Conservation (phyloP, 2,888 invertebrate species). For the Phania funesta region DNA sequence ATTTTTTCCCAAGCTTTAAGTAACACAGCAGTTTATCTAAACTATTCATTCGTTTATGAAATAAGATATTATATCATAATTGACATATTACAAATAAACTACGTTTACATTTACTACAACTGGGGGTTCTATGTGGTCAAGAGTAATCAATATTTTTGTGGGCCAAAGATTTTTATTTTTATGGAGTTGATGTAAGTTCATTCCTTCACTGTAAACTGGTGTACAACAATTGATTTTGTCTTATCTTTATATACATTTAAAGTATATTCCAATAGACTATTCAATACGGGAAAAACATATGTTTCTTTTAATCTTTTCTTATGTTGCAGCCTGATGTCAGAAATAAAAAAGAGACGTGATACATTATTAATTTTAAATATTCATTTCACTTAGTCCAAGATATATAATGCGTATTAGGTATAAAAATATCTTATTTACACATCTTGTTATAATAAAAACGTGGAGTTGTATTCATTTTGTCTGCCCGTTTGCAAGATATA, state of each 20-base stretch:
- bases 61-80: too few relatives aligned
- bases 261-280: background rate
- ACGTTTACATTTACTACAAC: too few relatives aligned
- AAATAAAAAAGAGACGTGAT: constrained; percentile 3
- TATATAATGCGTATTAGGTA: too few relatives aligned
- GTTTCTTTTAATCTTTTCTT: background rate
- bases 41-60: too few relatives aligned
- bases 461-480: too few relatives aligned
- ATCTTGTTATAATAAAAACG: too few relatives aligned
- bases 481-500: too few relatives aligned
- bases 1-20: too few relatives aligned
- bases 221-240: background rate
- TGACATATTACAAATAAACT: too few relatives aligned
- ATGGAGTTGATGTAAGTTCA: background rate
- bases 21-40: too few relatives aligned
- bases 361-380: constrained; percentile 6
- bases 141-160: background rate
- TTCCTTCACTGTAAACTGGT: background rate
- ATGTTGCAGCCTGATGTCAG: background rate
- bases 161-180: background rate
- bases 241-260: background rate
- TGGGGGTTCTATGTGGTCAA: too few relatives aligned
- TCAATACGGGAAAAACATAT: constrained; percentile 6
- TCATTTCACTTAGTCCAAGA: background rate
- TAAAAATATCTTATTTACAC: too few relatives aligned